Conservation (phyloP, 2,113 vertebrate genomes). For the Phrynocephalus versicolor region DNA sequence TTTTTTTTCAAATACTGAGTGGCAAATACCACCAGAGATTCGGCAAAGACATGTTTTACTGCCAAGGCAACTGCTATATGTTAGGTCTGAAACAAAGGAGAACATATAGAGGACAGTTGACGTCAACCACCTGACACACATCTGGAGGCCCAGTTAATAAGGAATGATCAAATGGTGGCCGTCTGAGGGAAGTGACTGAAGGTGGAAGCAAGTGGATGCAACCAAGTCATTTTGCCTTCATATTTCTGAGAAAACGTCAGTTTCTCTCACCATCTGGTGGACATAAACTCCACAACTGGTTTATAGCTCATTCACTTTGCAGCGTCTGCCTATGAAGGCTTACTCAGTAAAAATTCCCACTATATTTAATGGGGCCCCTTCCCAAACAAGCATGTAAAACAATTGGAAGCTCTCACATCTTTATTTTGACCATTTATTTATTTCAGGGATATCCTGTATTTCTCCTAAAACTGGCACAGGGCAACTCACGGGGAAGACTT, state of each 20-base stretch:
- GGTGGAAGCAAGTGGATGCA: neutral
- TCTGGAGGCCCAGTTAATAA: neutral
- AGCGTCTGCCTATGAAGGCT: neutral
- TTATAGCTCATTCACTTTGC: conserved; percentile 25
- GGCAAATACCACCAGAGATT: neutral
- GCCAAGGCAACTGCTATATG: neutral
- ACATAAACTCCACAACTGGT: neutral
- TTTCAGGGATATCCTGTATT: too few relatives aligned
- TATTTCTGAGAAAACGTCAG: neutral
- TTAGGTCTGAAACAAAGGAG: neutral
- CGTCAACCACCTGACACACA: neutral
- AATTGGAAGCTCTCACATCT: too few relatives aligned
- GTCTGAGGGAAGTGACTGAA: neutral
- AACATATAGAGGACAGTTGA: neutral
- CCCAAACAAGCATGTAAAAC: neutral
- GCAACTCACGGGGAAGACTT: too few relatives aligned
- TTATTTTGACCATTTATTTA: too few relatives aligned
- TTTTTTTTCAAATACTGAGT: neutral
- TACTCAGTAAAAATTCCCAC: neutral
- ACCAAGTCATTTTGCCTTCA: neutral
- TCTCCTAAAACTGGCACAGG: too few relatives aligned
- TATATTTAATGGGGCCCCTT: neutral
- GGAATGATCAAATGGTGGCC: neutral
- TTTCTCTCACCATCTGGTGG: neutral
- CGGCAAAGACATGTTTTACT: neutral